Evolutionary conservation across 2,888 invertebrate genomes (phyloP), one percentile per base, ranked within the genome.

Genomic region (Drosophila peninsularis): DNA sequence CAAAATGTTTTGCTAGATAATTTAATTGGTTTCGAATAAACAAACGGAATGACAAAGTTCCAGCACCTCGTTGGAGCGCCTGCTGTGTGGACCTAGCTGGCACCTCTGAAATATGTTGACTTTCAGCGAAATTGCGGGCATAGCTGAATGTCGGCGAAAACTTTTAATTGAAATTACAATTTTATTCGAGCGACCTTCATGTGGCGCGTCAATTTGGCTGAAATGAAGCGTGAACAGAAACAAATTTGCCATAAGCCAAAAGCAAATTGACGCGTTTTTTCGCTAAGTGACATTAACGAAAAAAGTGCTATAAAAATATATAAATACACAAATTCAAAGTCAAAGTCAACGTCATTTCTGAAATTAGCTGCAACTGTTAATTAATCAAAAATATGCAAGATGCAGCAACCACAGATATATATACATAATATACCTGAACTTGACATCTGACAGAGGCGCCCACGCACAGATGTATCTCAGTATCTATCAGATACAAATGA

Each of bases 101-200:
- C 9, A 19, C 19, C 52, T 17, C 39, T 17, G 11, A 47, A 56
- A 45, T 65, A 27, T 60, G 56, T 52, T 58, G 34, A 74, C 66
- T 71, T 63, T 63, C 61, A 67, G 62, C 47, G 11, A 74, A 81
- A 84, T 81, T 69, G 58, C 61, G 68, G 67, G 53, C 58, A 64
- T 67, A 57, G 66, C 41, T 37, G 54, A 66, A 47, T 58, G 57
- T 47, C 65, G 42, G 24, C 52, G 54, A 37, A 57, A 64, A 82
- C 66, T 85, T 82, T 83, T 75, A 78, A 83, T 83, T 78, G 76
- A 57, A 80, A 82, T 75, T 76, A 61, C 56, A 70, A 70, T 64
- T 73, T 61, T 50, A 73, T 71, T 62, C 10, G 1, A 7, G 24
- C 19, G 55, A 55, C 70, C 66, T 72, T 62, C 55, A 41, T 24